These are phyloP conservation scores for Scolanthus callimorphus DNA, from an alignment of 92 coral and sea anemone genomes.

Conservation along the genomic window DNA sequence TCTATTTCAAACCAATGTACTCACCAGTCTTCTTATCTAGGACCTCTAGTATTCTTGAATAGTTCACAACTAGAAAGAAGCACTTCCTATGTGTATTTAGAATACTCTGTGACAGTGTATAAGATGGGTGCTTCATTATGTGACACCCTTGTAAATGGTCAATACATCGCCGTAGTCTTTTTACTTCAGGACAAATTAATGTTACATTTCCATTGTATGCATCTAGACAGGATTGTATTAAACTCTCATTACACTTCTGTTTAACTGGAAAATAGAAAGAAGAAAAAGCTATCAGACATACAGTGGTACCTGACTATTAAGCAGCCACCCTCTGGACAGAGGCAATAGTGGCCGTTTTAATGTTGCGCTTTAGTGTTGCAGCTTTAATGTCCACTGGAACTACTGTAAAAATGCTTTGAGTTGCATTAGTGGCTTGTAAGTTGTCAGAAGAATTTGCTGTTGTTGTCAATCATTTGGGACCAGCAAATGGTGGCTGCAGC, in stretches of 20 bases:
- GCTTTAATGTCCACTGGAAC: too few species aligned
- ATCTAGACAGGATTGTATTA: slow-evolving; percentile 38
- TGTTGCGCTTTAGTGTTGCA: too few species aligned
- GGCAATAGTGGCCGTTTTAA: too few species aligned
- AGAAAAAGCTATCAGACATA: too few species aligned
- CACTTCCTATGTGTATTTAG: slow-evolving; percentile 55
- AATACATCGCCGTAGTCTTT: slow-evolving; percentile 49
- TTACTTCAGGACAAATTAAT: slow-evolving; percentile 63
- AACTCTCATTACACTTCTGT: slow-evolving; percentile 56
- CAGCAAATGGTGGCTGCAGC: too few species aligned
- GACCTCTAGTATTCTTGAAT: slow-evolving; percentile 66
- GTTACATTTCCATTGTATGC: slow-evolving; percentile 44
- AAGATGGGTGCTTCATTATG: slow-evolving; percentile 74
- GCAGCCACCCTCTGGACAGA: too few species aligned
- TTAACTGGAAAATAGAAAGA: slow-evolving; percentile 23
- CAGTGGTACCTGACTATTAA: too few species aligned
- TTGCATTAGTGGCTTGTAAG: too few species aligned
- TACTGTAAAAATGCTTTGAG: too few species aligned
- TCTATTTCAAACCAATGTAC: too few species aligned
- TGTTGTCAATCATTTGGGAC: too few species aligned
- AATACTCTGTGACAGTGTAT: slow-evolving; percentile 43
- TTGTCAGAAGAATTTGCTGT: too few species aligned
- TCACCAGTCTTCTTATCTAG: slow-evolving; percentile 55
- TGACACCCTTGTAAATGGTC: slow-evolving; percentile 54
- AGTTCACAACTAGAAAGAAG: slow-evolving; percentile 56